These are phyloP conservation scores for Parnassius orleans DNA, from an alignment of 2,888 invertebrate genomes.

Conservation along the genomic window DNA sequence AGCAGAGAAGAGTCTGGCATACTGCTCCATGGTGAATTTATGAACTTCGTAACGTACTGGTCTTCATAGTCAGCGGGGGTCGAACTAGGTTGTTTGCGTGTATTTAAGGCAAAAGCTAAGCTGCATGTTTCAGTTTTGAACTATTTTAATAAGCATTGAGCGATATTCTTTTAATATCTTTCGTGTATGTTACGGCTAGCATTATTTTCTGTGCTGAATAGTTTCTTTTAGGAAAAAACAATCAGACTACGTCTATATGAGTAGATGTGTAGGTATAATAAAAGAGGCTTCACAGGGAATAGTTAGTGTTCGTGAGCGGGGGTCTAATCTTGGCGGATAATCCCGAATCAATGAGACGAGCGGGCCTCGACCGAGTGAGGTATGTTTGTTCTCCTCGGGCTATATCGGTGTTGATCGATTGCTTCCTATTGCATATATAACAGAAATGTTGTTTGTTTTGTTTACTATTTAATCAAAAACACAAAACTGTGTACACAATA, in stretches of 20 bases:
- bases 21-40: no score
- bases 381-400: conserved; percentile 35
- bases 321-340: conserved; percentile 63
- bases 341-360: conserved; percentile 62
- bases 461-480: not conserved
- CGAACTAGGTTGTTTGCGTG: no score
- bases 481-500: no score
- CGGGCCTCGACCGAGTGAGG: conserved; percentile 31
- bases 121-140: no score
- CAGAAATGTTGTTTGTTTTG: conserved; percentile 9
- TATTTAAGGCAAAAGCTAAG: no score
- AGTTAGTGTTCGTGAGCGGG: conserved; percentile 48
- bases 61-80: no score
- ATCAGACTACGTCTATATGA: conserved; percentile 25
- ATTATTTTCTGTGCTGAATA: not conserved
- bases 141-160: no score
- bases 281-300: conserved; percentile 38
- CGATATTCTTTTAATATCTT: no score
- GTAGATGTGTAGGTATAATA: conserved; percentile 39
- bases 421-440: conserved; percentile 25
- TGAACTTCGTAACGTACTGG: no score
- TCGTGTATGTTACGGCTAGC: not conserved
- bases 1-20: no score
- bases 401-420: conserved; percentile 36
- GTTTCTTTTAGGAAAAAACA: conserved; percentile 25